Percentiles rank a stretch among this genome's conserved stretches.
Conservation (phyloP, 2,888 invertebrate species). For the Lumbricus terrestris region DNA sequence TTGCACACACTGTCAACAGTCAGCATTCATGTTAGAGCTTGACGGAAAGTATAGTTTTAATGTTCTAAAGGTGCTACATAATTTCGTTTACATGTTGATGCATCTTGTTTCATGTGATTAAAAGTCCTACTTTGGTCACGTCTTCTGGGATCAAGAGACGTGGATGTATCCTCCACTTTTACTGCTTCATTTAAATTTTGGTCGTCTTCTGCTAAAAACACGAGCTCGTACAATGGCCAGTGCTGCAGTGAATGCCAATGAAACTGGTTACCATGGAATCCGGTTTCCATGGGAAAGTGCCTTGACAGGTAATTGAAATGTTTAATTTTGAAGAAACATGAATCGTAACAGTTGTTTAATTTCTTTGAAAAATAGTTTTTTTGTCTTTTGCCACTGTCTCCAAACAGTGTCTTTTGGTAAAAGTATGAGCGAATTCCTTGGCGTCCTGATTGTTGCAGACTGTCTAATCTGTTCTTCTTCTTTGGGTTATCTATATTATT, state of each 20-base stretch:
- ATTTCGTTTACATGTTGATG: background rate
- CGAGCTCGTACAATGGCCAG: conserved; percentile 47
- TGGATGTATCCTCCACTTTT: conserved; percentile 58
- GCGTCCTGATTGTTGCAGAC: too few relatives aligned
- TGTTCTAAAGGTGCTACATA: background rate
- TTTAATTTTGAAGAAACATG: background rate
- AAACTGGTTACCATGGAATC: conserved; percentile 47
- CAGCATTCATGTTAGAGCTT: too few relatives aligned
- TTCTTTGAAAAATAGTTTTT: background rate
- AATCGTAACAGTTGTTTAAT: background rate
- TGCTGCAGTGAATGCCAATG: conserved; percentile 48
- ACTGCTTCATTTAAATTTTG: conserved; percentile 48
- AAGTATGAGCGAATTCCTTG: background rate
- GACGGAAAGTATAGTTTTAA: background rate
- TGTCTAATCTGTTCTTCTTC: too few relatives aligned
- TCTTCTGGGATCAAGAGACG: conserved; percentile 60
- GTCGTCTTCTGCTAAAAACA: conserved; percentile 46
- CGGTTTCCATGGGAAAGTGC: conserved; percentile 59
- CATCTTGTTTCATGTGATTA: conserved; percentile 15
- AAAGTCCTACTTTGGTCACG: conserved; percentile 57
- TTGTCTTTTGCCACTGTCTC: background rate
- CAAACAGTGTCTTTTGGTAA: background rate
- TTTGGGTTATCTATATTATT: too few relatives aligned
- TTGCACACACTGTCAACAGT: too few relatives aligned
- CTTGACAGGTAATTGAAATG: conserved; percentile 49